A percentile compares a stretch with the other conserved stretches of the same genome.
These are phyloP conservation scores for Cepphus grylle DNA, from an alignment of 2,113 vertebrate species.

Conservation along the genomic window DNA sequence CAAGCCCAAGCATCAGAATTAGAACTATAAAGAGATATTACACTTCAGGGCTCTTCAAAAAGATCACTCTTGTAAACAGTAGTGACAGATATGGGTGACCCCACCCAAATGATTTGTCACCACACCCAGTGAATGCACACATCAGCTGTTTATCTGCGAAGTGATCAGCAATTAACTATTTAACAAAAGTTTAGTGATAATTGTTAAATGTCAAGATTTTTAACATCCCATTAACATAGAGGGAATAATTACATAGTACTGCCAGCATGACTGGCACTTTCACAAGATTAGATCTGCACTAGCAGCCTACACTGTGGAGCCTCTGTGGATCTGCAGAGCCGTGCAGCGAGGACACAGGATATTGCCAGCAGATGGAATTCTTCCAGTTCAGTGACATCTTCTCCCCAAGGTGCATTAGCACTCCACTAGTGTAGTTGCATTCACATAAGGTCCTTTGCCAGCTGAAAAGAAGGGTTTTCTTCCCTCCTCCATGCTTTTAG, in stretches of 20 bases:
- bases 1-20: not conserved
- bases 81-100: not conserved
- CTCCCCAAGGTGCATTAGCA: not conserved
- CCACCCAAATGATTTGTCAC: not conserved
- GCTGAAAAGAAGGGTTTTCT: not conserved
- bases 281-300: not conserved
- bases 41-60: not conserved
- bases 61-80: not conserved
- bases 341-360: not conserved
- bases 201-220: constrained; percentile 4
- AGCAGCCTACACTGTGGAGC: not conserved
- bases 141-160: not conserved
- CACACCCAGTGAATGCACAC: not conserved
- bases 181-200: not conserved
- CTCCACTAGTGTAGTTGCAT: not conserved
- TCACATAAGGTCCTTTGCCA: not conserved
- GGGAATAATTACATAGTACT: not conserved
- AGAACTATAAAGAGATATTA: not conserved
- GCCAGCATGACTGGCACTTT: not conserved
- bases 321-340: not conserved
- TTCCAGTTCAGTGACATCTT: not conserved
- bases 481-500: not conserved
- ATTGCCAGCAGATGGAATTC: constrained; percentile 12
- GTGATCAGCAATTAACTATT: not conserved
- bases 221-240: not conserved